Percentiles rank a stretch among this genome's conserved stretches.
Conservation (phyloP, 92 coral and sea anemone species). For the Bergia puertoricense region DNA sequence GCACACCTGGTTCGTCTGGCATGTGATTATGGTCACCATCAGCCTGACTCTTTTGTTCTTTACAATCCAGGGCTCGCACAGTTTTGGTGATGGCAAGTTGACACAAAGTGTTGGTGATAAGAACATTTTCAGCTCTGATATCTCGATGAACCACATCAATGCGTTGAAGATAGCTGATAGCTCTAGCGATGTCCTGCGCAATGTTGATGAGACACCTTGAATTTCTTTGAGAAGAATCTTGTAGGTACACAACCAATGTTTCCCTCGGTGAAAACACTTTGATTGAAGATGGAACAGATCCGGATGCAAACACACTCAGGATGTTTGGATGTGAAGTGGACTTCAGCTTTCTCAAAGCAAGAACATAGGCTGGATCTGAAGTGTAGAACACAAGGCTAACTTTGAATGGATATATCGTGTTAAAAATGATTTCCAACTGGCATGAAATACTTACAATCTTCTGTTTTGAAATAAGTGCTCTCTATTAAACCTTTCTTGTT, state of each 20-base stretch:
- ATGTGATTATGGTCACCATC: not conserved
- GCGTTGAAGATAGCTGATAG: not conserved
- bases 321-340: conserved; percentile 16
- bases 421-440: no score
- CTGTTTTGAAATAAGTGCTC: no score
- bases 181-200: not conserved
- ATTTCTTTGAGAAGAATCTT: no score
- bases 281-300: not conserved
- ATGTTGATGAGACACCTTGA: not conserved
- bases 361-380: conserved; percentile 10
- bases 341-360: conserved; percentile 21
- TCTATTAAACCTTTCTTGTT: no score
- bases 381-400: not conserved
- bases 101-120: not conserved
- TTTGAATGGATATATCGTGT: no score
- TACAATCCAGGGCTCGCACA: conserved; percentile 11
- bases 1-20: not conserved
- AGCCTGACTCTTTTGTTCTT: not conserved
- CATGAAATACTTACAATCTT: no score
- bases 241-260: conserved; percentile 2
- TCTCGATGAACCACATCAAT: not conserved
- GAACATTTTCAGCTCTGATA: not conserved
- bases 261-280: conserved; percentile 18
- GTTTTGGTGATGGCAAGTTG: conserved; percentile 31
- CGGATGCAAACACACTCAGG: not conserved